Conservation (phyloP, 2,797 vertebrate species). For the Lagodon rhomboides region DNA sequence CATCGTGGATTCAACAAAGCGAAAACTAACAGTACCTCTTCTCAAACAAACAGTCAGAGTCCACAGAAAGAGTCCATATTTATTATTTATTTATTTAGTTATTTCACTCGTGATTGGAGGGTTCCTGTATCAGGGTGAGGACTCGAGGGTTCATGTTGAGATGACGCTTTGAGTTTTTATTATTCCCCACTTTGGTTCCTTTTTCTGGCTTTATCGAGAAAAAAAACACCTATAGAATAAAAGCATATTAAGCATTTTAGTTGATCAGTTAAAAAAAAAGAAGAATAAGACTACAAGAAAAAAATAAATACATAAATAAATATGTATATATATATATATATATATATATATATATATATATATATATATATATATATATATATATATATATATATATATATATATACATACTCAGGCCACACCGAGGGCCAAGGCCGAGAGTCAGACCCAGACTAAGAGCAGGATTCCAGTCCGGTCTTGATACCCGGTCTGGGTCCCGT, state of each 20-base stretch:
- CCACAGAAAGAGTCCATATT: constrained; percentile 23
- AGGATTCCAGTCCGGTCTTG: neutral
- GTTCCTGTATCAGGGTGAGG: constrained; percentile 19
- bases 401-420: too few relatives aligned
- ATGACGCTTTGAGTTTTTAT: constrained; percentile 18
- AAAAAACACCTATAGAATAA: constrained; percentile 44
- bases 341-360: too few relatives aligned
- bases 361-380: too few relatives aligned
- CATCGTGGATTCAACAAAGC: constrained; percentile 2
- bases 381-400: too few relatives aligned
- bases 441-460: neutral
- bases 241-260: neutral
- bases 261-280: too few relatives aligned
- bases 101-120: constrained; percentile 14
- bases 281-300: neutral
- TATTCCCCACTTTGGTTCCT: constrained; percentile 54
- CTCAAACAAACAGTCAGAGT: neutral
- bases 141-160: constrained; percentile 45
- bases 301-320: too few relatives aligned
- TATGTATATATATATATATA: neutral
- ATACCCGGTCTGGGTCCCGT: too few relatives aligned
- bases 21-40: neutral
- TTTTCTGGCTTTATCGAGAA: constrained; percentile 62
- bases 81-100: too few relatives aligned
- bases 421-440: neutral